Conservation (phyloP, 2,888 invertebrate species). For the Prosopocoilus inquinatus region DNA sequence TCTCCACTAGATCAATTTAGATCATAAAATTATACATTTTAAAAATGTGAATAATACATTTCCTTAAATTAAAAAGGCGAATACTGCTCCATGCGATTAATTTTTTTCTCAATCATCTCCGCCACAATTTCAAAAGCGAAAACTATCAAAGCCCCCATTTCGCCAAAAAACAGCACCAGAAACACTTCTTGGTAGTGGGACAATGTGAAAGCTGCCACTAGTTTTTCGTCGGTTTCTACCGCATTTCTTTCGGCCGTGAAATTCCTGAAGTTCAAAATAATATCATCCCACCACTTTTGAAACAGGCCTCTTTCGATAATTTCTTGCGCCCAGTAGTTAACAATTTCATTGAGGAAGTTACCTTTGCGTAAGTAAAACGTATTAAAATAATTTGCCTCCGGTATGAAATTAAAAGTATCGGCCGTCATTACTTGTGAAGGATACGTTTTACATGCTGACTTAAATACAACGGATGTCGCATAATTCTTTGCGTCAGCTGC, state of each 20-base stretch:
- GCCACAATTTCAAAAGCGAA: constrained; percentile 22
- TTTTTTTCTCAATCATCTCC: constrained; percentile 6
- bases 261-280: constrained; percentile 16
- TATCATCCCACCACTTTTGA: constrained; percentile 28
- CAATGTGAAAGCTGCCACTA: constrained; percentile 1
- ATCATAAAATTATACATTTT: too few relatives aligned
- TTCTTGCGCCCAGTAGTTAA: constrained; percentile 27
- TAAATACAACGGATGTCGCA: constrained; percentile 14
- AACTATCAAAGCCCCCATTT: constrained; percentile 10
- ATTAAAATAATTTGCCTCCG: constrained; percentile 15
- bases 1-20: too few relatives aligned
- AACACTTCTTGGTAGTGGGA: constrained; percentile 29
- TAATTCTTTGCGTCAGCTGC: constrained; percentile 14
- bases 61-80: too few relatives aligned
- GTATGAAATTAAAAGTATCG: constrained; percentile 6
- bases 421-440: constrained; percentile 11
- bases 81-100: constrained; percentile 4
- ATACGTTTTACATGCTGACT: constrained; percentile 17
- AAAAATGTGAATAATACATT: too few relatives aligned
- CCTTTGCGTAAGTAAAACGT: constrained; percentile 26
- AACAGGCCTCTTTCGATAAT: constrained; percentile 30
- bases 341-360: constrained; percentile 18
- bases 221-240: not conserved
- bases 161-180: constrained; percentile 21
- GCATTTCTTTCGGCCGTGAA: constrained; percentile 4